These are phyloP conservation scores for Spodoptera exigua DNA, from an alignment of 2,888 invertebrate genomes.

Conservation along the genomic window DNA sequence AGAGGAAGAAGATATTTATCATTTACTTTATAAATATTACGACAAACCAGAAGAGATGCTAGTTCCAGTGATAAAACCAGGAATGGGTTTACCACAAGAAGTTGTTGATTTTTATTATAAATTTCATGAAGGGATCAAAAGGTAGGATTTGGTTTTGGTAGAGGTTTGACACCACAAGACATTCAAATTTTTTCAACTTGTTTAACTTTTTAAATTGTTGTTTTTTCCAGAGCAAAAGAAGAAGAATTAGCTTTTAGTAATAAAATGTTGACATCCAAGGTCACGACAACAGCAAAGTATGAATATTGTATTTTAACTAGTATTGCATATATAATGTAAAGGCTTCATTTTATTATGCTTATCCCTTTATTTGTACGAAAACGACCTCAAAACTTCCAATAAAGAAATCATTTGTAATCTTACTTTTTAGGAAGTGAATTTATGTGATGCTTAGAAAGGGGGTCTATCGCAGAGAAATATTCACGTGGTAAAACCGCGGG, in stretches of 20 bases:
- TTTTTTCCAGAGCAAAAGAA: slow-evolving; percentile 66
- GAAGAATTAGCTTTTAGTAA: slow-evolving; percentile 65
- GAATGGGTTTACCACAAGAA: slow-evolving; percentile 72
- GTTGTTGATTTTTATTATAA: slow-evolving; percentile 71
- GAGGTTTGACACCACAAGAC: too few relatives aligned
- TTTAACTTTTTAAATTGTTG: neutral
- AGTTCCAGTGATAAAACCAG: slow-evolving; percentile 77
- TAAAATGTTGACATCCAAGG: slow-evolving; percentile 59
- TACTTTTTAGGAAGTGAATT: too few relatives aligned
- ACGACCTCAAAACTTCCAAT: too few relatives aligned
- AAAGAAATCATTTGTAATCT: too few relatives aligned
- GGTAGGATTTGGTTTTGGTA: slow-evolving; percentile 69
- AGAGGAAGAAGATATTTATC: slow-evolving; percentile 80
- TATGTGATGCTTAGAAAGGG: too few relatives aligned
- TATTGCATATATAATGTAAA: too few relatives aligned
- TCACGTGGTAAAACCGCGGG: too few relatives aligned
- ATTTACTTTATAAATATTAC: slow-evolving; percentile 80
- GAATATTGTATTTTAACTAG: slow-evolving; percentile 16
- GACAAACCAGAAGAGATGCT: slow-evolving; percentile 83
- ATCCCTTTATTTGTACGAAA: too few relatives aligned
- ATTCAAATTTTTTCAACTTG: too few relatives aligned
- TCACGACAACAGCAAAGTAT: slow-evolving; percentile 64
- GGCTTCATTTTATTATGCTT: too few relatives aligned
- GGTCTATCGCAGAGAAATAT: too few relatives aligned
- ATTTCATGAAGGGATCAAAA: slow-evolving; percentile 72